Percentiles rank a stretch among this genome's conserved stretches.
phyloP scores from a whole-genome alignment of 2,888 invertebrate species.

The Tridacna gigas region DNA sequence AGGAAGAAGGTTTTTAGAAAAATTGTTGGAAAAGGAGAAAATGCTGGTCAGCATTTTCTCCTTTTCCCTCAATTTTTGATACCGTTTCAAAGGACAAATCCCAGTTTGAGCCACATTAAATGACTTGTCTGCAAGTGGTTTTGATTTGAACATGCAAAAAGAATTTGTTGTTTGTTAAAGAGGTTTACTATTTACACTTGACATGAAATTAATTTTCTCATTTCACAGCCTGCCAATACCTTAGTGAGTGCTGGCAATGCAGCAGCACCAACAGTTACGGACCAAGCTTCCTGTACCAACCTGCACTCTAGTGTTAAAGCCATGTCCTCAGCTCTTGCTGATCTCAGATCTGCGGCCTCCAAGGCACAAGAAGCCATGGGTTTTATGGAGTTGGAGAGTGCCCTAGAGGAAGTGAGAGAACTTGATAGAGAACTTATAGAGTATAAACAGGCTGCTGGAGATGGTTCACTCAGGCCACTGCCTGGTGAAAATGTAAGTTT shows the following conservation, averaged over 20 bases:
- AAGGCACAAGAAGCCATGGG: conserved; percentile 86
- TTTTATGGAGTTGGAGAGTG: conserved; percentile 91
- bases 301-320: conserved; percentile 90
- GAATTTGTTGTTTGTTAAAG: no score
- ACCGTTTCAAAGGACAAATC: no score
- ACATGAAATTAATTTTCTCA: not conserved
- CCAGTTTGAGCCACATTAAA: no score
- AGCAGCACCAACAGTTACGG: conserved; percentile 92
- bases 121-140: no score
- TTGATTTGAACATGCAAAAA: no score
- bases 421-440: conserved; percentile 93
- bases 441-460: conserved; percentile 91
- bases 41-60: no score
- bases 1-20: no score
- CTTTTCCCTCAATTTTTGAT: no score
- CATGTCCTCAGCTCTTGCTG: conserved; percentile 87
- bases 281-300: conserved; percentile 91
- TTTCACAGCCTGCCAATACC: conserved; percentile 86
- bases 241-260: conserved; percentile 92
- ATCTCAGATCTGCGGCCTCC: conserved; percentile 87
- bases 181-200: no score
- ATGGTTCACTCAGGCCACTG: conserved; percentile 90
- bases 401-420: conserved; percentile 92
- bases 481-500: conserved; percentile 92
- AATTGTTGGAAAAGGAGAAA: no score